Conservation (phyloP, 2,797 vertebrate genomes). For the Morus bassanus region DNA sequence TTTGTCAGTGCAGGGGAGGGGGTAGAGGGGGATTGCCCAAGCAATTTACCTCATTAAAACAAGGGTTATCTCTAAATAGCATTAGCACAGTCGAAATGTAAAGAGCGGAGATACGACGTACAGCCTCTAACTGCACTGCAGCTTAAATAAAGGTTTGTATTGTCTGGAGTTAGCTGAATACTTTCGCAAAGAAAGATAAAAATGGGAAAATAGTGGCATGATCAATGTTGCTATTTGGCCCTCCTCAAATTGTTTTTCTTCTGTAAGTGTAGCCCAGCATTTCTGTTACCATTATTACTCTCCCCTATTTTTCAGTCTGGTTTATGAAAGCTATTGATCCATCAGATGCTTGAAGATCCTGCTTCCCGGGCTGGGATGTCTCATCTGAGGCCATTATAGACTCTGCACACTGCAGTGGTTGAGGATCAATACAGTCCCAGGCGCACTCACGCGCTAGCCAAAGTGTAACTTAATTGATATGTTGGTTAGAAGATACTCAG, state of each 20-base stretch:
- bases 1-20: not conserved
- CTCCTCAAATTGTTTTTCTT: constrained; percentile 61
- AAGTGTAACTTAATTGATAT: not conserved
- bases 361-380: not conserved
- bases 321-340: constrained; percentile 70
- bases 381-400: constrained; percentile 32
- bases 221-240: constrained; percentile 55
- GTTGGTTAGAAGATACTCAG: not conserved
- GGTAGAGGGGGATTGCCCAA: not conserved
- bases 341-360: constrained; percentile 25
- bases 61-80: not conserved
- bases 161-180: not conserved
- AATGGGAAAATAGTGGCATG: constrained; percentile 14
- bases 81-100: not conserved
- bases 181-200: not conserved
- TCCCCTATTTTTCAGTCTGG: constrained; percentile 67
- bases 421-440: constrained; percentile 3
- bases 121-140: not conserved
- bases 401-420: not conserved
- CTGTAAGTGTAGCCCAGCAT: constrained; percentile 34
- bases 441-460: not conserved
- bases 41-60: not conserved
- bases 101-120: not conserved
- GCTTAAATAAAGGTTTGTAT: not conserved
- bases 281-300: constrained; percentile 48